phyloP scores from a whole-genome alignment of 2,113 vertebrate genomes.

The Chloebia gouldiae region DNA sequence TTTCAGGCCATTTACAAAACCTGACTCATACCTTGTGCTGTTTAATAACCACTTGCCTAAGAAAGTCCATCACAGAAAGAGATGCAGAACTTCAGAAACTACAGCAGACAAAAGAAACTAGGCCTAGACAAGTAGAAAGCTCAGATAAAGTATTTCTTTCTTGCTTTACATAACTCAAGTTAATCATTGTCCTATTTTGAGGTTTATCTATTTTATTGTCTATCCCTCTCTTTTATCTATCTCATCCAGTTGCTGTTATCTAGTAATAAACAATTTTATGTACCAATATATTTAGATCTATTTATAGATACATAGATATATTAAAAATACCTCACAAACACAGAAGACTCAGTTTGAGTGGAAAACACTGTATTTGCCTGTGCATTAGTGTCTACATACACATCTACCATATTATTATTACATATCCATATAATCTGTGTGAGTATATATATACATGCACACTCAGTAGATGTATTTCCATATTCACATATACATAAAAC shows the following conservation, averaged over 20 bases:
- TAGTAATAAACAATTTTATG: background rate
- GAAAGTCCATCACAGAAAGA: background rate
- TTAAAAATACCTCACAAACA: background rate
- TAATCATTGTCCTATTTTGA: background rate
- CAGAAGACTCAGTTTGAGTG: background rate
- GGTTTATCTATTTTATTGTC: background rate
- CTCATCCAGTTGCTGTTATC: background rate
- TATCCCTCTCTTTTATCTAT: background rate
- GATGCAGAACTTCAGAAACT: background rate
- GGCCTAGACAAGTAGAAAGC: background rate
- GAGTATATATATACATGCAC: background rate
- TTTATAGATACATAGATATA: background rate
- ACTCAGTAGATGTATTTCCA: conserved; percentile 72
- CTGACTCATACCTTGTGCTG: background rate
- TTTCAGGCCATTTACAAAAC: background rate
- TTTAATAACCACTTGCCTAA: background rate
- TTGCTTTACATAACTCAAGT: background rate
- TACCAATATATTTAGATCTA: background rate
- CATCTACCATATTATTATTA: conserved; percentile 10
- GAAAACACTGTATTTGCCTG: background rate
- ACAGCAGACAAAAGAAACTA: background rate
- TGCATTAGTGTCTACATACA: background rate
- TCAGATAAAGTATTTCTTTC: background rate
- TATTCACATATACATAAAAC: conserved; percentile 78
- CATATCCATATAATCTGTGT: background rate